Percentiles rank a stretch among this genome's conserved stretches.
phyloP scores from a whole-genome alignment of 1,140 invertebrate genomes.

The Scaptomyza montana region DNA sequence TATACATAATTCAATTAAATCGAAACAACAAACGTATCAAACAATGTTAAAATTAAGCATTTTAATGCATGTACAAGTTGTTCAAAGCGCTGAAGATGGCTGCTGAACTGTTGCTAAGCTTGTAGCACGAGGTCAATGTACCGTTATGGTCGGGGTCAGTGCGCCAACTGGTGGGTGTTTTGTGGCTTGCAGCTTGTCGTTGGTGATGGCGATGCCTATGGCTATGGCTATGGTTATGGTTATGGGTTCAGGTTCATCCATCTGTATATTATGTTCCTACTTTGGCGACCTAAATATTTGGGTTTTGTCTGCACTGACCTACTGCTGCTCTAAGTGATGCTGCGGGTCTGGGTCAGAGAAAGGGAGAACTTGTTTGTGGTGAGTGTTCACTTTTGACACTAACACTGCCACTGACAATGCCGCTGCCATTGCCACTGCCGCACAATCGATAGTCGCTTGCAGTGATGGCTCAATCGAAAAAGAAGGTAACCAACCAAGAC shows the following conservation, averaged over 20 bases:
- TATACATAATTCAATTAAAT: no score
- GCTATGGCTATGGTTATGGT: no score
- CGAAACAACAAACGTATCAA: no score
- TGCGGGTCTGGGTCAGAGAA: constrained; percentile 74
- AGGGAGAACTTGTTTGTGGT: constrained; percentile 63
- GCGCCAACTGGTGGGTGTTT: constrained; percentile 40
- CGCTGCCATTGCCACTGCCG: constrained; percentile 37
- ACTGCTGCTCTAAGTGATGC: constrained; percentile 46
- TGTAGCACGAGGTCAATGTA: constrained; percentile 30
- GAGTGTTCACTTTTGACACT: constrained; percentile 63
- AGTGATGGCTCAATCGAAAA: constrained; percentile 49
- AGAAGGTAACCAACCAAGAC: constrained; percentile 24
- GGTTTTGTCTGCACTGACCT: constrained; percentile 56
- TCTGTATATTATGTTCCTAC: constrained; percentile 18
- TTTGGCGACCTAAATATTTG: constrained; percentile 40
- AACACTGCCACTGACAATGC: constrained; percentile 35
- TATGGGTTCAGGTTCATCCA: constrained; percentile 21
- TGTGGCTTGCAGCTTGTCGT: neutral
- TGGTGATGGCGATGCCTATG: no score
- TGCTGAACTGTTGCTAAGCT: constrained; percentile 1
- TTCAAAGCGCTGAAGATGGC: neutral
- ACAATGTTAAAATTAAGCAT: no score
- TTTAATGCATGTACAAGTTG: neutral
- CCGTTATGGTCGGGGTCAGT: constrained; percentile 37
- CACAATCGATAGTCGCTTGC: constrained; percentile 22